These are phyloP conservation scores for Aethina tumida DNA, from an alignment of 1,140 invertebrate genomes.

Conservation along the genomic window DNA sequence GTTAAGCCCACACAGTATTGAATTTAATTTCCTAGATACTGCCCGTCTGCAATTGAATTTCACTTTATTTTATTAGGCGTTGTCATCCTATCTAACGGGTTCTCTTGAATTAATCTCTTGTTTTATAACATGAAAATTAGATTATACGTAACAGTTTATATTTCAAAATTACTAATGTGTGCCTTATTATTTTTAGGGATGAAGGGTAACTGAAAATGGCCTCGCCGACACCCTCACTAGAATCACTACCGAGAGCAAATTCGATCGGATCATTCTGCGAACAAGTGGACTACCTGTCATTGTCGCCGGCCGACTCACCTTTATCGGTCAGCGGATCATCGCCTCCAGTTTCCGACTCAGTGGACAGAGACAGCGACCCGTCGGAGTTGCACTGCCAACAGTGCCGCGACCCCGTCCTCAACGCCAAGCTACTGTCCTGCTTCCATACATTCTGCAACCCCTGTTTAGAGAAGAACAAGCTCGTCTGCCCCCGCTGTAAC, in stretches of 20 bases:
- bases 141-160: not conserved
- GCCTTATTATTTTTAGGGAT: slow-evolving; percentile 44
- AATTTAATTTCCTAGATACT: not conserved
- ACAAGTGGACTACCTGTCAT: slow-evolving; percentile 47
- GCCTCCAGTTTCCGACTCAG: slow-evolving; percentile 68
- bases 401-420: slow-evolving; percentile 67
- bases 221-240: slow-evolving; percentile 80
- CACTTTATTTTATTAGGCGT: not conserved
- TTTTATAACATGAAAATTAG: not conserved
- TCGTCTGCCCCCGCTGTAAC: slow-evolving; percentile 72
- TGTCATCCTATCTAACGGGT: not conserved
- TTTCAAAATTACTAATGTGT: slow-evolving; percentile 4
- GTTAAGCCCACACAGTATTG: not conserved
- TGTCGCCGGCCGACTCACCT: slow-evolving; percentile 56
- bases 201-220: slow-evolving; percentile 64
- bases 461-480: slow-evolving; percentile 75
- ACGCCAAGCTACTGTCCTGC: slow-evolving; percentile 67
- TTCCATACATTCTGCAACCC: slow-evolving; percentile 74
- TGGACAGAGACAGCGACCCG: slow-evolving; percentile 41
- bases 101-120: not conserved
- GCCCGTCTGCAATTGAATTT: not conserved
- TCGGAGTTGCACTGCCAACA: slow-evolving; percentile 62
- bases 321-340: slow-evolving; percentile 72
- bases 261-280: slow-evolving; percentile 75
- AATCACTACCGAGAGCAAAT: slow-evolving; percentile 79